Evolutionary conservation across 2,113 vertebrate genomes (phyloP), one percentile per base, ranked within the genome.

Genomic region (Macaca nemestrina): DNA sequence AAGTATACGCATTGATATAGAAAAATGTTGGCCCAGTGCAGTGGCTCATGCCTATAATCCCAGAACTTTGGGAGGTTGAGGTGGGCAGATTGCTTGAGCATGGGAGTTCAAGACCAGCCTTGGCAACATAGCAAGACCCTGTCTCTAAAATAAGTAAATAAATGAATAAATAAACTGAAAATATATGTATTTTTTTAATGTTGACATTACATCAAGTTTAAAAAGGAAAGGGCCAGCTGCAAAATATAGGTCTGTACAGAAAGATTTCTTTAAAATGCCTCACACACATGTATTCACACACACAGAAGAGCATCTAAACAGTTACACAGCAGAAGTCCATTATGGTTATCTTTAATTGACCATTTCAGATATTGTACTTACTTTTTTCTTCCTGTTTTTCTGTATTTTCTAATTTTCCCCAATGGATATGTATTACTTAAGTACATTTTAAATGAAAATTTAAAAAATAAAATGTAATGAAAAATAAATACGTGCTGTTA

Each of bases 361-460:
- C 79, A 61, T 4, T 96, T 92, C n/a, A 93, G 61, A 90, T 94
- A 92, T 35, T 81, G 75, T 80, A 6, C 67, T 86, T 70, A 32
- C n/a, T 76, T 95, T 93, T 93, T 59, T 84, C 16, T 86, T 89
- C 75, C 61, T 80, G 10, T 73, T 79, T 94, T 35, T 61, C 35
- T 70, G 32, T 35, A 87, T 89, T 95, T 93, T 88, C 59, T 78
- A 88, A 48, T 50, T 95, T 95, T 43, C 9, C 6, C 11, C 18
- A 88, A 27, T 86, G 48, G 43, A 67, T 83, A 50, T 81, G 1
- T 70, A 48, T 86, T 83, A 92, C 7, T 70, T 78, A 38, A 83
- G 25, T 72, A 67, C 45, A 75, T 79, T 86, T 79, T 72, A 83
- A 96, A 55, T 59, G 35, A 93, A 81, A 92, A 50, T 91, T 92